Evolutionary conservation across 2,888 invertebrate genomes (phyloP), one percentile per base, ranked within the genome.

Genomic region (Cecidostiba fungosa): DNA sequence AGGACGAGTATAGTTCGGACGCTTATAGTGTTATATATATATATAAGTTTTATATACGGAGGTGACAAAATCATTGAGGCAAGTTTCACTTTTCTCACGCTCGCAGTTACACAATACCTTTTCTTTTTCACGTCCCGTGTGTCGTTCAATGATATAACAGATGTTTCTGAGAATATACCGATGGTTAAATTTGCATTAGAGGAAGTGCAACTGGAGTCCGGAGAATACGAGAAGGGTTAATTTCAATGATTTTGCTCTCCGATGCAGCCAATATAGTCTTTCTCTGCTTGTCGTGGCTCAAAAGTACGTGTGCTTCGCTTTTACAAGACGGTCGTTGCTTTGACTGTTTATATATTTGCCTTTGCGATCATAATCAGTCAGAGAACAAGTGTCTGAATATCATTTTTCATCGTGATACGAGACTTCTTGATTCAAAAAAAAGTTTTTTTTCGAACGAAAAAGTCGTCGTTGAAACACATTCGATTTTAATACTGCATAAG

Each of bases 201-300:
- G n/a, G 54, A 39, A 66, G 39, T 26, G 12, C 29, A 36, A 59
- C 29, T 5, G 16, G 39, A 39, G 29, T 16, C 14, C 50, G 2
- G 14, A 39, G 26, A 43, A 29, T 2, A 1, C 23, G 36, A 32
- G 62, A 26, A 66, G 8, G 54, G 29, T 23, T 23, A 43, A 8
- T 66, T 62, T 66, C 82, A 43, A 83, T 77, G 59, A 59, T 54
- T 83, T 43, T 69, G 32, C 43, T 70, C 32, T 29, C 26, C 39
- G 54, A 43, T 73, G 62, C 66, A 32, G 36, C 19, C 10, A 23
- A 74, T 39, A 16, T 23, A 59, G 23, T n/a, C 26, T 39, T 77
- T 66, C 6, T 39, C 6, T 39, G 59, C 77, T 59, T 32, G 77
- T 77, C 82, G 77, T 72, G 82, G 82, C 82, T 82, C 50, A 8